phyloP scores from a whole-genome alignment of 2,113 vertebrate genomes.

The Tiliqua scincoides region DNA sequence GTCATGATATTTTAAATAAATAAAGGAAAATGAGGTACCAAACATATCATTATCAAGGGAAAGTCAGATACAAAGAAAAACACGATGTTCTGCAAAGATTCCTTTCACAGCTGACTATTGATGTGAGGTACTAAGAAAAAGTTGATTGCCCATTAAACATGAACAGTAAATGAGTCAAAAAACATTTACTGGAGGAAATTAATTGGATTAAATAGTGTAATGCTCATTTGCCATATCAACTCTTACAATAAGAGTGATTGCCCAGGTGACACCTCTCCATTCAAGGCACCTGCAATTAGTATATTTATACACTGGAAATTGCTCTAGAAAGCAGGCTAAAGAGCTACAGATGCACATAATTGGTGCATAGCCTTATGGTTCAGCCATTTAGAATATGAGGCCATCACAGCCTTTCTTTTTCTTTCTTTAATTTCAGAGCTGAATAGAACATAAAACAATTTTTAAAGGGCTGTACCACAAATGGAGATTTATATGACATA shows the following conservation, averaged over 20 bases:
- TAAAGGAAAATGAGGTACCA: constrained; percentile 7
- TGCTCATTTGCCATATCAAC: background rate
- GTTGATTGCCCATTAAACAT: constrained; percentile 19
- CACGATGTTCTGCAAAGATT: background rate
- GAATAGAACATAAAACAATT: background rate
- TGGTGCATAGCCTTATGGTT: background rate
- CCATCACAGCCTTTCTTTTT: background rate
- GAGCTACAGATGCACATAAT: background rate
- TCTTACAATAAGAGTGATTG: background rate
- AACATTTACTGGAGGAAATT: constrained; percentile 8
- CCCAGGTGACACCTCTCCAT: background rate
- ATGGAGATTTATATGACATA: background rate
- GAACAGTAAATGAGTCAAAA: background rate
- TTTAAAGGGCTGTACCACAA: background rate
- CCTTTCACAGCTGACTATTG: constrained; percentile 38
- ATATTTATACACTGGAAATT: background rate
- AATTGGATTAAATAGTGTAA: background rate
- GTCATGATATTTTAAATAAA: background rate
- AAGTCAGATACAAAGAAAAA: constrained; percentile 9
- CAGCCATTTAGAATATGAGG: constrained; percentile 1
- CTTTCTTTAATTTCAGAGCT: background rate
- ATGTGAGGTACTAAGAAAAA: background rate
- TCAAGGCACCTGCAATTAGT: background rate
- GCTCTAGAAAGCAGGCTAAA: background rate
- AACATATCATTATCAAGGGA: background rate